Evolutionary conservation across 30 jellyfish, hydroid and myxozoan species (phyloP), one percentile per base, ranked within the genome.

Genomic region (Phacellophora camtschatica): DNA sequence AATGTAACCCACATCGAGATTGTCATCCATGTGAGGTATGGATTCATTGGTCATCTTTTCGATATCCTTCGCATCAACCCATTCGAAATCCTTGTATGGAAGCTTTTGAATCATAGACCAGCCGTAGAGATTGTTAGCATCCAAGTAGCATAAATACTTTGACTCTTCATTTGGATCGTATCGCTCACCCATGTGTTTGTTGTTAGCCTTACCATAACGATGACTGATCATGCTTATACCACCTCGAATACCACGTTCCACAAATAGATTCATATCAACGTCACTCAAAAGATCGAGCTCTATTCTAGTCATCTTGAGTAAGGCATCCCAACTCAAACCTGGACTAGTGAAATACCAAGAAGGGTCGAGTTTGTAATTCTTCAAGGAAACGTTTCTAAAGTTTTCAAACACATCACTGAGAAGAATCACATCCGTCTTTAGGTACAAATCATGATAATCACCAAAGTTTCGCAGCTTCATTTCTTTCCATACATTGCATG

Each of bases 51-150:
- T 31, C 15, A 81, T 0, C 74, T n/a, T n/a, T n/a, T n/a, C n/a
- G n/a, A n/a, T n/a, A n/a, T 81, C 72, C 22, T 37, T 28, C 7
- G 70, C 93, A 15, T 3, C 29, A 53, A 78, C 9, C 95, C 89
- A 78, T 31, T 49, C 55, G 29, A 87, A 78, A 32, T 73, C 77
- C 2, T 67, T 71, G 0, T 71, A 54, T 43, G 97, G 96, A 11
- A 88, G 74, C 1, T 49, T 19, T 61, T 88, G 88, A 12, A 61
- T 0, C 97, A 89, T 89, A 5, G 95, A 90, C 94, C 96, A 89
- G 5, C 95, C 95, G 61, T 84, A 71, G 22, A 71, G 20, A 82
- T 88, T 82, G 71, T 88, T 88, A 16, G 96, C 96, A 55, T 88
- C 96, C 55, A 62, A 50, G 35, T 88, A 88, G 66, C 41, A 56